Evolutionary conservation across 2,888 invertebrate genomes (phyloP), one percentile per base, ranked within the genome.

Genomic region (Meganola albula): DNA sequence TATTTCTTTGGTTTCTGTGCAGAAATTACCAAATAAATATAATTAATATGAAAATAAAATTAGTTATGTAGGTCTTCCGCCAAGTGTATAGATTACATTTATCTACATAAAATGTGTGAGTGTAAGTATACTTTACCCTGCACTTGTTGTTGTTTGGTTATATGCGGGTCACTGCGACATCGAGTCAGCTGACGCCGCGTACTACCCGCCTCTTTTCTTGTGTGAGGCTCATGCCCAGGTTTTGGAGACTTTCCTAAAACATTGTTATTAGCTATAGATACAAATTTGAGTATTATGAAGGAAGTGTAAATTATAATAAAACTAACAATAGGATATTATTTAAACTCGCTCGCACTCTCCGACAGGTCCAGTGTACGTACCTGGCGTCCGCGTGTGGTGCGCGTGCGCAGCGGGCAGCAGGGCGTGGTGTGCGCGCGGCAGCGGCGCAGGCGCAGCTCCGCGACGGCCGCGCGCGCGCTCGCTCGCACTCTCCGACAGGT

Each of bases 401-500:
- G 48, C 37, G 2, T 41, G 11, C 18, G 50, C 48, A 14, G 53
- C 40, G 27, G 44, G 63, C n/a, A 56, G 48, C 1, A 63, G 64
- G 14, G 56, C 45, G 32, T 65, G 63, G 37, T 70, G 64, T 2
- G 67, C 56, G 4, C 44, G 53, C n/a, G 61, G 65, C 38, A 65
- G 51, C 44, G 63, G 54, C 27, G 57, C 53, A 10, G 62, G 45
- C 21, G 52, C 24, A 18, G 48, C 37, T 7, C 59, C 38, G 27
- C 58, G 16, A 2, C 63, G 57, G 2, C 38, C 56, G 1, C 63
- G 32, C 41, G 45, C 33, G 34, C 52, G 35, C 45, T 95, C 87
- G 58, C 95, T 68, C 2, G 93, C 95, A 30, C 95, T 78, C 77
- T 97, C 97, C 27, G 93, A 92, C 47, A 99, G 83, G 83, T 99